phyloP scores from a whole-genome alignment of 2,113 vertebrate species.

The Formicarius rufipectus region DNA sequence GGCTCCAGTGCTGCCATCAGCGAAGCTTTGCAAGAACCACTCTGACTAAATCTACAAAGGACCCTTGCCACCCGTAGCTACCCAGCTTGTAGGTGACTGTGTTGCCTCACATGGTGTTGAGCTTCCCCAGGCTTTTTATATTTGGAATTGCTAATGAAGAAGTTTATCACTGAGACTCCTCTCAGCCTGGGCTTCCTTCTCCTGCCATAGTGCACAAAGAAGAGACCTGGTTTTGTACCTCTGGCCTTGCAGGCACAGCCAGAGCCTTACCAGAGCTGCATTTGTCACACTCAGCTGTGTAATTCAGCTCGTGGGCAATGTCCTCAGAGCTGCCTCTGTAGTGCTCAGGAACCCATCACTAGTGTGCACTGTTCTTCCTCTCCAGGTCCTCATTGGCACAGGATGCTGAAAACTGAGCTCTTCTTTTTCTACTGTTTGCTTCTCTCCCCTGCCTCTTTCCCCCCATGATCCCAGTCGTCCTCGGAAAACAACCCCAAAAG shows the following conservation, averaged over 20 bases:
- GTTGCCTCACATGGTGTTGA: background rate
- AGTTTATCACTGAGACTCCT: background rate
- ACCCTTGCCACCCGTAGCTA: background rate
- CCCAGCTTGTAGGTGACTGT: background rate
- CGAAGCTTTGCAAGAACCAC: background rate
- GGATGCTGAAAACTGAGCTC: background rate
- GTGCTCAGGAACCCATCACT: background rate
- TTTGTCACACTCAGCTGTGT: background rate
- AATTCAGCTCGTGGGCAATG: background rate
- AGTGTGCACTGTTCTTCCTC: rapidly evolving
- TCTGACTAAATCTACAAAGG: background rate
- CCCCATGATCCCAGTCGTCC: background rate
- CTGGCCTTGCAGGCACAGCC: background rate
- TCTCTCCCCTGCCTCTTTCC: no score
- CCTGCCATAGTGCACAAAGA: background rate
- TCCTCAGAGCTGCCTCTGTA: background rate
- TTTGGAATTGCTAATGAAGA: background rate
- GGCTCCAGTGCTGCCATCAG: background rate
- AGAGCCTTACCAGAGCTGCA: background rate
- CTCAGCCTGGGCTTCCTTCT: background rate
- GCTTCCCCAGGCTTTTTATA: background rate
- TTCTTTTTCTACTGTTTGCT: background rate
- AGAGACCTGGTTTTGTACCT: background rate
- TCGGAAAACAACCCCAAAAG: background rate
- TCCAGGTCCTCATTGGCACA: background rate